A percentile compares a stretch with the other conserved stretches of the same genome.
These are phyloP conservation scores for Oxyruncus cristatus DNA, from an alignment of 2,113 vertebrate species.

Conservation along the genomic window DNA sequence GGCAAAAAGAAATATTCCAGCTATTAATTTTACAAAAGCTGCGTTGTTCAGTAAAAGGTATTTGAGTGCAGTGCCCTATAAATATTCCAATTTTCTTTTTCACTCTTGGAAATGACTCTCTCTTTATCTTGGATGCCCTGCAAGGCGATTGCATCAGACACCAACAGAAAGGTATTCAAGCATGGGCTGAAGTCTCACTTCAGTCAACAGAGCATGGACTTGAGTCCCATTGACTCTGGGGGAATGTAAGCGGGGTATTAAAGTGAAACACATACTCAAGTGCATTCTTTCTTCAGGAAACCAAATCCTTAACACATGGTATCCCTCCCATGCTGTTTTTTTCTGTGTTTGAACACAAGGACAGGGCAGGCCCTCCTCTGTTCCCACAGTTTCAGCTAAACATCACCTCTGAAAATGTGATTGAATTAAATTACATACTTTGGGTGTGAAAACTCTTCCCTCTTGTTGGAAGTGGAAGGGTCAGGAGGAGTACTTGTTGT, in stretches of 20 bases:
- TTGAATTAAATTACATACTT: not conserved
- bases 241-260: not conserved
- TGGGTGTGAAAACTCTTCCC: not conserved
- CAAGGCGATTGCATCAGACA: conserved; percentile 46
- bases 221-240: conserved; percentile 9
- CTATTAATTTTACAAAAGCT: conserved; percentile 33
- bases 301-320: not conserved
- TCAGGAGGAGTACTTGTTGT: not conserved
- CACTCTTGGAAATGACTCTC: not conserved
- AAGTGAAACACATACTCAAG: not conserved
- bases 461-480: not conserved
- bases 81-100: not conserved
- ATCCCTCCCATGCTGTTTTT: not conserved
- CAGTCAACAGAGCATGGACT: not conserved
- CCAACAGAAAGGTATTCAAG: conserved; percentile 44
- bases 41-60: not conserved
- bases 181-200: conserved; percentile 25
- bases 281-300: conserved; percentile 24
- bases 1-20: conserved; percentile 1
- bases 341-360: not conserved
- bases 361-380: not conserved
- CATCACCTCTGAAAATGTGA: not conserved
- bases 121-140: conserved; percentile 50
- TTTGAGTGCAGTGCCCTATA: not conserved
- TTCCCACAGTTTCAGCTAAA: not conserved